These are phyloP conservation scores for Aplysia californica DNA, from an alignment of 1,140 invertebrate genomes.

Conservation along the genomic window DNA sequence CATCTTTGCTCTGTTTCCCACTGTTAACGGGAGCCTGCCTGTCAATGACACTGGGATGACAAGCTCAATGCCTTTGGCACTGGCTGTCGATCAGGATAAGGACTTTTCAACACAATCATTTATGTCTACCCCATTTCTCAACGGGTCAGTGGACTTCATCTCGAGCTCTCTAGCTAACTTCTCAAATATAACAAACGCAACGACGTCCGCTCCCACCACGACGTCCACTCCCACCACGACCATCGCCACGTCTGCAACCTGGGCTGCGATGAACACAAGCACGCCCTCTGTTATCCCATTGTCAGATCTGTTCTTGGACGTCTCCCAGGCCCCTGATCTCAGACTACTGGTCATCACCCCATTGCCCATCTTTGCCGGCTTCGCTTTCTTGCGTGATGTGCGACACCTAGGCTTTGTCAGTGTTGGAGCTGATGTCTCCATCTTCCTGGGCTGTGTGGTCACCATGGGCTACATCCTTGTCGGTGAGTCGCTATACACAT, in stretches of 20 bases:
- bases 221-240: background rate
- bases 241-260: too few relatives aligned
- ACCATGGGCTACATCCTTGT: conserved; percentile 49
- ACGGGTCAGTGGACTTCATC: background rate
- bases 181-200: too few relatives aligned
- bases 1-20: conserved; percentile 52
- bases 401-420: conserved; percentile 57
- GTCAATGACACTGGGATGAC: background rate
- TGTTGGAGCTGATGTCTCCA: conserved; percentile 54
- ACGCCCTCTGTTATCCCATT: background rate
- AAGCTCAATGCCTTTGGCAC: background rate
- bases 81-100: background rate
- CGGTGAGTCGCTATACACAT: conserved; percentile 60
- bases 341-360: conserved; percentile 53
- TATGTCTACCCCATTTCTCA: background rate
- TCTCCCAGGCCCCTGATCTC: conserved; percentile 37
- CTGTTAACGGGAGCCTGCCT: background rate
- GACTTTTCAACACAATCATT: background rate
- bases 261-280: background rate
- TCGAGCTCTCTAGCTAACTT: background rate
- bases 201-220: background rate
- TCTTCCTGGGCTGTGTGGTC: conserved; percentile 57
- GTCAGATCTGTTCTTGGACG: background rate
- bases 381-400: conserved; percentile 55
- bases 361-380: conserved; percentile 54